phyloP scores from a whole-genome alignment of 2,888 invertebrate genomes.

The Cantharis rustica region DNA sequence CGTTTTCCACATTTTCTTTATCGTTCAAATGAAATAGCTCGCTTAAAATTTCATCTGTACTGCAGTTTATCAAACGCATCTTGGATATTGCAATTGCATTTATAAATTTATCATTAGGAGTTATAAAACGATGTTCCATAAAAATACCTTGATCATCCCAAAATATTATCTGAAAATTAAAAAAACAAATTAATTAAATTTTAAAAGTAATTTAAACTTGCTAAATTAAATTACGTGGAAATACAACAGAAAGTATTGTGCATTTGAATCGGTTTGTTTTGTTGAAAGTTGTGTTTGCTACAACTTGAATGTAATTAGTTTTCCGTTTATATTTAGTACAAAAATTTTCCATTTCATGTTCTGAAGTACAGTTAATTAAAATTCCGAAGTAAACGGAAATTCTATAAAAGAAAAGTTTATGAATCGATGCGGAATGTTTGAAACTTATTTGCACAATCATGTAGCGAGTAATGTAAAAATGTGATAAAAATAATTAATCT shows the following conservation, averaged over 20 bases:
- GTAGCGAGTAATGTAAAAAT: background rate
- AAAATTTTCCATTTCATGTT: background rate
- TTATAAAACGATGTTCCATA: slow-evolving; percentile 81
- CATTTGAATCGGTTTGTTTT: background rate
- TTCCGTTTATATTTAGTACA: background rate
- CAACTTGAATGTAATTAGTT: background rate
- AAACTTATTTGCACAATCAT: background rate
- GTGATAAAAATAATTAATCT: background rate
- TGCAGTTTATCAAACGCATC: slow-evolving; percentile 65
- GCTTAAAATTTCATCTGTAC: slow-evolving; percentile 59
- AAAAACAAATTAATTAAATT: background rate
- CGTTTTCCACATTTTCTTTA: slow-evolving; percentile 46
- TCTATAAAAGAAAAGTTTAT: background rate
- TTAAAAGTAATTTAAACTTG: background rate
- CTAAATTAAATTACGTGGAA: background rate
- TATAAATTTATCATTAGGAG: slow-evolving; percentile 72
- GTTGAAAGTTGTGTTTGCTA: background rate
- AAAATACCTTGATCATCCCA: slow-evolving; percentile 86
- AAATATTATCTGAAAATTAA: slow-evolving; percentile 70
- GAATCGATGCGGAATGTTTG: background rate
- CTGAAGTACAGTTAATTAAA: background rate
- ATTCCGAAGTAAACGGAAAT: background rate
- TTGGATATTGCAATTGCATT: slow-evolving; percentile 65
- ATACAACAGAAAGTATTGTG: background rate
- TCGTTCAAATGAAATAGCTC: slow-evolving; percentile 46